These are phyloP conservation scores for Scytalopus superciliaris DNA, from an alignment of 2,113 vertebrate genomes.

Conservation along the genomic window DNA sequence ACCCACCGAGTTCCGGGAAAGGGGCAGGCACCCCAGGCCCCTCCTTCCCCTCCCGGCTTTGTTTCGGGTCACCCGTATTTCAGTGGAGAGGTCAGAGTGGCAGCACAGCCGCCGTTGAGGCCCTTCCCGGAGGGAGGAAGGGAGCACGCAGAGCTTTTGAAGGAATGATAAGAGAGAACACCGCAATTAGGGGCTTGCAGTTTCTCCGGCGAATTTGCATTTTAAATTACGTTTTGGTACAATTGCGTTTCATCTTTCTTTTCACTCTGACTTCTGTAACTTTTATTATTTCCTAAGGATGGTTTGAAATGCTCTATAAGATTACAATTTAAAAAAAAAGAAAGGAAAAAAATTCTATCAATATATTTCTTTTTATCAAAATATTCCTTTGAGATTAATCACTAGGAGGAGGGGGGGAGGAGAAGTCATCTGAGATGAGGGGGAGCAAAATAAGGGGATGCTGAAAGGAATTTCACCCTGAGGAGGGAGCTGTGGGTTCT, in stretches of 20 bases:
- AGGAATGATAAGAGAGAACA: not conserved
- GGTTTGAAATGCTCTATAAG: conserved; percentile 3
- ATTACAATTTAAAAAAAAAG: not conserved
- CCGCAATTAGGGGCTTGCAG: conserved; percentile 32
- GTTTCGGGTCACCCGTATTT: conserved; percentile 38
- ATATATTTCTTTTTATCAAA: conserved; percentile 28
- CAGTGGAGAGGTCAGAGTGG: conserved; percentile 48
- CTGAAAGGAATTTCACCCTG: not conserved
- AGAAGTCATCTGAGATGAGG: not conserved
- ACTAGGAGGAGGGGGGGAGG: accelerated
- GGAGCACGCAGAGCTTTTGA: not conserved
- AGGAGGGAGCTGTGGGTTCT: not conserved
- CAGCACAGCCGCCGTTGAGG: conserved; percentile 10
- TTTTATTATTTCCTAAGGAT: conserved; percentile 12
- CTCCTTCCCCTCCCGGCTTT: not conserved
- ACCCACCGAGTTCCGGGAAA: not conserved
- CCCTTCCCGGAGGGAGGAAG: conserved; percentile 32
- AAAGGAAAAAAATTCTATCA: not conserved
- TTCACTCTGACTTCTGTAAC: conserved; percentile 56
- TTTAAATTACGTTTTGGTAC: conserved; percentile 65
- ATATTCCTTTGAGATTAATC: conserved; percentile 31
- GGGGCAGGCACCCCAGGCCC: not conserved
- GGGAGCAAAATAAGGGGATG: not conserved
- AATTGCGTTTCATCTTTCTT: conserved; percentile 61
- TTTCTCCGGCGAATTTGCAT: conserved; percentile 65